These are phyloP conservation scores for Temnothorax curvispinosus DNA, from an alignment of 1,140 invertebrate species.

Conservation along the genomic window DNA sequence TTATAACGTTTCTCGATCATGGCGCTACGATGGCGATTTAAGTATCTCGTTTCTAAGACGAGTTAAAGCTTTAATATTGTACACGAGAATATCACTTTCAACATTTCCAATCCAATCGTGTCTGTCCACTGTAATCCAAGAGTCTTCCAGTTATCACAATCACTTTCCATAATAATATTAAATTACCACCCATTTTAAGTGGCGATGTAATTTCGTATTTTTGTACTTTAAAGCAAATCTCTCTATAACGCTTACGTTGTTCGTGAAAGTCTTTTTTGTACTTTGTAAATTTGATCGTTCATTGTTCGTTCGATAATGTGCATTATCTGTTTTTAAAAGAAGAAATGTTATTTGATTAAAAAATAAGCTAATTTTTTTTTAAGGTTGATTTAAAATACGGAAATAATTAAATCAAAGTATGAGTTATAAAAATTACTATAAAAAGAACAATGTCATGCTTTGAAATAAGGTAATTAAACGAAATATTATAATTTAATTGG, in stretches of 20 bases:
- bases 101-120: background rate
- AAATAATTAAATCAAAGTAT: background rate
- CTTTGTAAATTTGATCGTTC: conserved; percentile 13
- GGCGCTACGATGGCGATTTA: background rate
- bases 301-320: background rate
- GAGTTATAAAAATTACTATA: background rate
- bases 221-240: background rate
- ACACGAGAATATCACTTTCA: background rate
- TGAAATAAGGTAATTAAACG: background rate
- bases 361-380: background rate
- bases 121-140: background rate
- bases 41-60: background rate
- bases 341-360: conserved; percentile 1
- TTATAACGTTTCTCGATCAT: background rate
- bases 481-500: background rate
- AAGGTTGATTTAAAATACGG: background rate
- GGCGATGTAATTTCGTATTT: background rate
- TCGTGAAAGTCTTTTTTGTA: background rate
- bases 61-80: background rate
- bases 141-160: background rate
- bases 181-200: background rate
- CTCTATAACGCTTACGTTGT: background rate
- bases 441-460: background rate
- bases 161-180: background rate
- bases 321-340: background rate